Base-by-base conservation (phyloP, 53 echinoderm and acorn worm genomes). In the Astropecten irregularis region DNA sequence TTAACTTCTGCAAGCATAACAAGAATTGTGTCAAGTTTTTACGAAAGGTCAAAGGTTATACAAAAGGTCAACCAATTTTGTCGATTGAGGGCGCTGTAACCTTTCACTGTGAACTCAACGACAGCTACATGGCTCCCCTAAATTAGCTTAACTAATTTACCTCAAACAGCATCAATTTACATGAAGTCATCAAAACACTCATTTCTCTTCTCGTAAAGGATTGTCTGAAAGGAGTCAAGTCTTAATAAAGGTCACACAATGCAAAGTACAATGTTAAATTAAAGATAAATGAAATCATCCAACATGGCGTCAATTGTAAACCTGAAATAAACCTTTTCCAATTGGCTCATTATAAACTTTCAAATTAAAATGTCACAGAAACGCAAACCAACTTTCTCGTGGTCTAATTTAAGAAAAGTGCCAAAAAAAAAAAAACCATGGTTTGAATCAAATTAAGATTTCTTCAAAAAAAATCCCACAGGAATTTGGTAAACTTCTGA, bases 71-170 rank as follows among this genome's bases (percentile, higher is more conserved):
- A n/a, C n/a, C n/a, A n/a, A n/a, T n/a, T n/a, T n/a, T n/a, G n/a
- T n/a, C n/a, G n/a, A n/a, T n/a, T n/a, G n/a, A n/a, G n/a, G n/a
- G n/a, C n/a, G n/a, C n/a, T n/a, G n/a, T n/a, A n/a, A n/a, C n/a
- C n/a, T n/a, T n/a, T n/a, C n/a, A n/a, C n/a, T n/a, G n/a, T n/a
- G n/a, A n/a, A n/a, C n/a, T n/a, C n/a, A n/a, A n/a, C n/a, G n/a
- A n/a, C n/a, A n/a, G n/a, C n/a, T n/a, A n/a, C n/a, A n/a, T n/a
- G n/a, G n/a, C n/a, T 25, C 56, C 56, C 56, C 56, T 56, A 56
- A 56, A 56, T 56, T 56, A 56, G 26, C 7, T 26, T 28, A 56
- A n/a, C 56, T 56, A 56, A 56, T 56, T 56, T 56, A 56, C 56
- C 56, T 56, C 23, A 56, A 56, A 11, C 27, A 56, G 8, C 8